Evolutionary conservation across 2,888 invertebrate species (phyloP).

Genomic region (Drosophila anceps): DNA sequence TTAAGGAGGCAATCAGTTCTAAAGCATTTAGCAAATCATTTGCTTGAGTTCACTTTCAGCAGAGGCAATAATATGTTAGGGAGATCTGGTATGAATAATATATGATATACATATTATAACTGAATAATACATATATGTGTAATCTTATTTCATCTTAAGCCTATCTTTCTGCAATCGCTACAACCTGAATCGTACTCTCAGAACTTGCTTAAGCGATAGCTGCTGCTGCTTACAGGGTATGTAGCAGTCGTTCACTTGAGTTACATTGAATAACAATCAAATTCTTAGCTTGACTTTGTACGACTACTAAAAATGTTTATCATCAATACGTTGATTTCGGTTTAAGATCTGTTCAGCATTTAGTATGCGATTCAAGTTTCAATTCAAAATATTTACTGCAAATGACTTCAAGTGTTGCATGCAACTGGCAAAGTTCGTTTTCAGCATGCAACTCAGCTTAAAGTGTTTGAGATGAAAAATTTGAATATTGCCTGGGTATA

Average conservation of each 20-base stretch:
- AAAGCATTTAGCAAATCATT: background rate
- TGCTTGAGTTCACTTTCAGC: background rate
- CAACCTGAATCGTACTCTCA: background rate
- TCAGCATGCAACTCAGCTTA: background rate
- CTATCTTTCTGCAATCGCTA: background rate
- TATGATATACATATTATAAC: background rate
- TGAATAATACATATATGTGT: background rate
- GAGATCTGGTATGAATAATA: background rate
- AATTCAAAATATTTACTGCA: background rate
- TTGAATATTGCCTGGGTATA: background rate
- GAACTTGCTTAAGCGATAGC: background rate
- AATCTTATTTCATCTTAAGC: background rate
- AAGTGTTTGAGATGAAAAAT: background rate
- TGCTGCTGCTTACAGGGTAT: background rate
- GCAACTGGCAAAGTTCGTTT: background rate
- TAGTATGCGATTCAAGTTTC: background rate
- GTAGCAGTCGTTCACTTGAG: background rate
- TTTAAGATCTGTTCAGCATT: background rate
- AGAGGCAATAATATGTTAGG: background rate
- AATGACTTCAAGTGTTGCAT: background rate
- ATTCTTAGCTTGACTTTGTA: background rate
- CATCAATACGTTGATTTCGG: background rate
- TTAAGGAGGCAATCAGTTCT: constrained; percentile 8
- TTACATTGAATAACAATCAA: background rate
- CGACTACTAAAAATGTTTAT: background rate